These are phyloP conservation scores for Epizoanthus ramosus DNA, from an alignment of 92 coral and sea anemone species.

Conservation along the genomic window DNA sequence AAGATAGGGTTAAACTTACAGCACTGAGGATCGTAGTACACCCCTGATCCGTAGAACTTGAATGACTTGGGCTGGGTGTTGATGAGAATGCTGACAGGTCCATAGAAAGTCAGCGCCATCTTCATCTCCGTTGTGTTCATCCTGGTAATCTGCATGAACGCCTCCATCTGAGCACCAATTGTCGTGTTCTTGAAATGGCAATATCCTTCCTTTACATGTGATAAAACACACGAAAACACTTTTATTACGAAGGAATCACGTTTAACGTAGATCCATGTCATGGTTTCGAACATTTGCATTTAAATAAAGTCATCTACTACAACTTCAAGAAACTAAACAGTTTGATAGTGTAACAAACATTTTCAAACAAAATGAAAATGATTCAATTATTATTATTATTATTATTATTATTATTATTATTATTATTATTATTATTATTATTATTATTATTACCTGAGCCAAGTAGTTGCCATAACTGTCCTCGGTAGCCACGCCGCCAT, in stretches of 20 bases:
- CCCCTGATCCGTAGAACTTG: slow-evolving; percentile 96
- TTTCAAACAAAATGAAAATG: no score
- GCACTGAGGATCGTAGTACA: slow-evolving; percentile 87
- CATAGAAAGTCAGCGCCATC: slow-evolving; percentile 85
- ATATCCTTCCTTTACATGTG: slow-evolving; percentile 74
- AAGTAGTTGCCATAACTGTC: slow-evolving; percentile 89
- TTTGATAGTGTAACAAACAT: no score
- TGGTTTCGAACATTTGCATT: no score
- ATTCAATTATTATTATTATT: no score
- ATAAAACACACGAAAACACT: no score
- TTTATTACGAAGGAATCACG: no score
- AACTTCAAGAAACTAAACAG: no score
- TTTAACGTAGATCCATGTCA: no score
- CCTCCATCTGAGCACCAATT: slow-evolving; percentile 81
- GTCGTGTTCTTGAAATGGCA: slow-evolving; percentile 94
- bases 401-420: no score
- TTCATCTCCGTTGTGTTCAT: slow-evolving; percentile 75
- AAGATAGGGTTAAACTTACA: slow-evolving; percentile 63
- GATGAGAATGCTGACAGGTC: slow-evolving; percentile 94
- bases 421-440: no score
- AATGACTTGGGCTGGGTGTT: slow-evolving; percentile 94
- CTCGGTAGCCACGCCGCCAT: slow-evolving; percentile 94
- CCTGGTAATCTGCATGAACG: slow-evolving; percentile 79
- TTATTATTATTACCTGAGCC: slow-evolving; percentile 75
- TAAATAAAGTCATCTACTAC: no score